Evolutionary conservation across 2,797 vertebrate genomes (phyloP), one percentile per base, ranked within the genome.

Genomic region (Onychomys arenicola): DNA sequence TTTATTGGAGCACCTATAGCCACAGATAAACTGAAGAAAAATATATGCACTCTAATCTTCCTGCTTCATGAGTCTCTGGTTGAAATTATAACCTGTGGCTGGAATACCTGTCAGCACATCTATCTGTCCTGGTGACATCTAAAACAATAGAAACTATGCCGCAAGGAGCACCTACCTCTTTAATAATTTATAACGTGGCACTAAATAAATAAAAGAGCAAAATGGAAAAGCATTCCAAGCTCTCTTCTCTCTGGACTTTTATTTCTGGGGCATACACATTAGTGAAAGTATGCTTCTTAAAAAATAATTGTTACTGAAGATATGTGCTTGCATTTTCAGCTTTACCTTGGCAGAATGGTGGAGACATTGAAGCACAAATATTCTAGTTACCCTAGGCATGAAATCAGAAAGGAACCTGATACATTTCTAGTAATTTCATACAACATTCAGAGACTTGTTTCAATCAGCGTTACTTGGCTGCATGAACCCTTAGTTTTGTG

Each of bases 131-230:
- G 61, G 76, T 90, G 96, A 69, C 77, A 94, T 84, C 86, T 97
- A 80, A 83, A 84, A 96, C 94, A 98, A 63, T 77, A 69, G 81
- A 95, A 98, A 86, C 57, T 95, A 27, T 95, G 71, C 96, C 92
- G 29, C 55, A 75, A 95, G 55, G 10, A 84, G 49, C 73, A 97
- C 87, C 81, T 91, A 14, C 93, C 73, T 97, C 94, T 98, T 98
- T 91, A 98, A 98, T 98, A 98, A 98, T 98, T 98, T 92, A 98
- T n/a, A 92, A 25, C 55, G 43, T 37, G 37, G 52, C 93, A 91
- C 90, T 98, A 98, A 98, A 98, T 98, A 98, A 98, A 96, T 98
- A 95, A 94, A 93, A 88, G 63, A 84, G n/a, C 88, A 97, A 98
- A 97, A 96, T 37, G 5, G 81, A 96, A 95, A 96, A 81, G 34